phyloP scores from a whole-genome alignment of 1,140 invertebrate species.

The Drosophila repleta region DNA sequence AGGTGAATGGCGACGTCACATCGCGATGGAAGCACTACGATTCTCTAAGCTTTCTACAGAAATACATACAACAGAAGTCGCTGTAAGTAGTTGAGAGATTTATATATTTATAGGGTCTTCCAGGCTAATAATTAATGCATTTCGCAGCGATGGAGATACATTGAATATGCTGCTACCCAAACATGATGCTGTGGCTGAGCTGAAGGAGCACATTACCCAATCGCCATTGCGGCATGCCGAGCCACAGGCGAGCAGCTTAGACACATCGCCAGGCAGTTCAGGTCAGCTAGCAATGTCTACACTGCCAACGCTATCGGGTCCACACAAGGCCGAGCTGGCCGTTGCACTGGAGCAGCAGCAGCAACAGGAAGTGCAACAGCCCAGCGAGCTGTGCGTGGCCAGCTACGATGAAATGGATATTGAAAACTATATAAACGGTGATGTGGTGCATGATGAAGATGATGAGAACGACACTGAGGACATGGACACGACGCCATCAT shows the following conservation, averaged over 20 bases:
- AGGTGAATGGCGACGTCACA: conserved; percentile 56
- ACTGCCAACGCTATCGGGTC: conserved; percentile 61
- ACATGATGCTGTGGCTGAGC: conserved; percentile 48
- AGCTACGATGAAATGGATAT: conserved; percentile 81
- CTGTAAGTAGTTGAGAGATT: conserved; percentile 46
- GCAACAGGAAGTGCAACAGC: conserved; percentile 51
- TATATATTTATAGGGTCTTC: no score
- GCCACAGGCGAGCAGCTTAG: conserved; percentile 42
- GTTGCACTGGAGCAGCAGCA: conserved; percentile 46
- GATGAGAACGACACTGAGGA: conserved; percentile 67
- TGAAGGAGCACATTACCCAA: conserved; percentile 64
- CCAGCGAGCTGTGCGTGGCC: conserved; percentile 63
- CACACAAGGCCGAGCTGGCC: conserved; percentile 57
- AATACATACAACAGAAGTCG: conserved; percentile 77
- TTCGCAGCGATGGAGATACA: conserved; percentile 56
- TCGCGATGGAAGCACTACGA: conserved; percentile 83
- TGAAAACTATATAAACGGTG: conserved; percentile 77
- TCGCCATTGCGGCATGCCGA: conserved; percentile 48
- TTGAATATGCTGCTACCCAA: conserved; percentile 66
- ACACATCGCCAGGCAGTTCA: conserved; percentile 47
- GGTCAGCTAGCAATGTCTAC: conserved; percentile 56
- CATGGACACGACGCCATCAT: conserved; percentile 49
- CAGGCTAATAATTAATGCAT: background rate
- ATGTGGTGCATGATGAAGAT: conserved; percentile 58
- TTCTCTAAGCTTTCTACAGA: conserved; percentile 72